Conservation (phyloP, 2,888 invertebrate species). For the Cancer borealis region DNA sequence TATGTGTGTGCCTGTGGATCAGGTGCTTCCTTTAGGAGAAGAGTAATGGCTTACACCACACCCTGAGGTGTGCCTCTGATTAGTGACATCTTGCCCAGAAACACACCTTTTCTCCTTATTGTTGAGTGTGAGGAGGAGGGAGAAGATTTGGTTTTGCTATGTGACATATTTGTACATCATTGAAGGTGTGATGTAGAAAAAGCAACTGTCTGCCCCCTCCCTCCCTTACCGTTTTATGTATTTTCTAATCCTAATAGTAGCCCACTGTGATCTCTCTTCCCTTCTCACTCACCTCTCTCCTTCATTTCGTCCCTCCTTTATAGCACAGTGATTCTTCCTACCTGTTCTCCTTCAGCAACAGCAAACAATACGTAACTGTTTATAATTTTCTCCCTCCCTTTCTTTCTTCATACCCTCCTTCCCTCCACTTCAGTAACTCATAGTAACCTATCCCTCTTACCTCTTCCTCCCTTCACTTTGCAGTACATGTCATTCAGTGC, state of each 20-base stretch:
- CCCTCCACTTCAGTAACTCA: neutral
- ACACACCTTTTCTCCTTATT: too few species aligned
- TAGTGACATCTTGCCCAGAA: too few species aligned
- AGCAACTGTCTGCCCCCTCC: neutral
- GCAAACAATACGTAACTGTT: neutral
- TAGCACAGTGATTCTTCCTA: neutral
- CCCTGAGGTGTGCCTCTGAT: too few species aligned
- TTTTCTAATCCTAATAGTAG: neutral
- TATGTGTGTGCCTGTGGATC: too few species aligned
- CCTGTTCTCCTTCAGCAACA: neutral
- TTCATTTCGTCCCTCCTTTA: neutral
- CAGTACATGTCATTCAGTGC: slow-evolving; percentile 99
- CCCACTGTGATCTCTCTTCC: neutral
- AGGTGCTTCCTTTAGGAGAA: too few species aligned
- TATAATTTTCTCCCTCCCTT: neutral
- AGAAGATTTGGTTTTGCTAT: neutral
- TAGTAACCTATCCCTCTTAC: neutral
- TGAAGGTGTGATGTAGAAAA: neutral
- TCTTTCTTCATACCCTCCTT: neutral
- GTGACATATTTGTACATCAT: neutral
- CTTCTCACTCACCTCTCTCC: neutral
- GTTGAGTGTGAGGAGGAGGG: neutral
- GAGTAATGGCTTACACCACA: too few species aligned
- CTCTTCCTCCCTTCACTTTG: neutral
- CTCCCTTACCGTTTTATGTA: neutral